Evolutionary conservation across 2,113 vertebrate species (phyloP).

Genomic region (Bothrops jararaca): DNA sequence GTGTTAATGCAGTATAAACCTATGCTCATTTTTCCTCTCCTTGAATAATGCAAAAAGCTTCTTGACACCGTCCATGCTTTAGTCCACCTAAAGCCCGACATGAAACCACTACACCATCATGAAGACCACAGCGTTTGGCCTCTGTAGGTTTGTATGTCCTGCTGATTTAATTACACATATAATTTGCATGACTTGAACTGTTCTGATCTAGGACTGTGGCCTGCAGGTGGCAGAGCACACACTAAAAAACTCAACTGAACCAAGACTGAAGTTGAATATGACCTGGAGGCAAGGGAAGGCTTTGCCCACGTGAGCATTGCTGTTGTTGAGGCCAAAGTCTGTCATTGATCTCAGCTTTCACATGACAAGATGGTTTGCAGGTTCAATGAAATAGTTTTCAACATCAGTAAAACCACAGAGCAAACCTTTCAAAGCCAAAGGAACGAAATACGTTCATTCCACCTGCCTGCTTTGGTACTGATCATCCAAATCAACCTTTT

Average conservation of each 20-base stretch:
- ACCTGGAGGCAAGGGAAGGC: not conserved
- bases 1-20: too few relatives aligned
- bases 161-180: not conserved
- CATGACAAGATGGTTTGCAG: not conserved
- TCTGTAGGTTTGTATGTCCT: not conserved
- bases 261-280: not conserved
- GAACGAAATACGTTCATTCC: not conserved
- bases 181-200: not conserved
- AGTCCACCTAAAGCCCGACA: not conserved
- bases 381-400: not conserved
- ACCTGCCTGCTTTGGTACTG: too few relatives aligned
- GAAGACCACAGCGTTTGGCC: not conserved
- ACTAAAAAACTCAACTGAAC: not conserved
- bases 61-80: not conserved
- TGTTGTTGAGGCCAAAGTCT: not conserved
- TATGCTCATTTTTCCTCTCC: not conserved
- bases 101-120: not conserved
- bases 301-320: not conserved
- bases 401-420: not conserved
- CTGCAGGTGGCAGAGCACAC: not conserved
- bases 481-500: not conserved
- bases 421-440: not conserved
- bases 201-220: not conserved
- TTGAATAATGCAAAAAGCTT: not conserved
- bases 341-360: not conserved